These are phyloP conservation scores for Aplochiton taeniatus DNA, from an alignment of 2,797 vertebrate genomes.

Conservation along the genomic window DNA sequence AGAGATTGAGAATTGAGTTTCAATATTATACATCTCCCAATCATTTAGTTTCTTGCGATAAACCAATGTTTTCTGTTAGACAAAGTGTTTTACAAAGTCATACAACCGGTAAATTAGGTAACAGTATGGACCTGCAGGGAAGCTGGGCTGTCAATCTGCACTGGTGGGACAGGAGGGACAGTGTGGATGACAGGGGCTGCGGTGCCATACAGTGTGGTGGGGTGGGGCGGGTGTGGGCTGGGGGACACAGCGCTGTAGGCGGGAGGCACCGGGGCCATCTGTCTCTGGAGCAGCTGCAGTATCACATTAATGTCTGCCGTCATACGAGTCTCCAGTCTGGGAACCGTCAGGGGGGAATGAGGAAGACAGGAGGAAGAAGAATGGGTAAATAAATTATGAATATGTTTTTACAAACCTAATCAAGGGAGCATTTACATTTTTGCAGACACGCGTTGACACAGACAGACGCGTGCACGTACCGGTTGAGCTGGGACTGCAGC, in stretches of 20 bases:
- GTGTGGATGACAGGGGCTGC: conserved; percentile 69
- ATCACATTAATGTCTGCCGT: conserved; percentile 91
- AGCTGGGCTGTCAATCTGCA: conserved; percentile 61
- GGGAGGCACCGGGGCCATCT: conserved; percentile 84
- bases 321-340: conserved; percentile 93
- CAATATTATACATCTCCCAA: not conserved
- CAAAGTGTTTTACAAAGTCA: not conserved
- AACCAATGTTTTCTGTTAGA: too few relatives aligned
- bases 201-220: conserved; percentile 64
- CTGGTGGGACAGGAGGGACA: conserved; percentile 46
- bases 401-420: not conserved
- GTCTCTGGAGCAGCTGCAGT: conserved; percentile 92
- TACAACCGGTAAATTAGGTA: not conserved
- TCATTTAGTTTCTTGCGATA: too few relatives aligned
- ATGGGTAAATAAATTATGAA: too few relatives aligned
- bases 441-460: not conserved
- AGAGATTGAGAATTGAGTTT: not conserved
- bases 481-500: conserved; percentile 90
- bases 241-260: conserved; percentile 85
- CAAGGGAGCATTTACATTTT: not conserved
- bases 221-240: conserved; percentile 59
- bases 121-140: conserved; percentile 52
- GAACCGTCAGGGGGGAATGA: not conserved
- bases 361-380: not conserved
- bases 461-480: conserved; percentile 64